These are phyloP conservation scores for Lymantria monacha DNA, from an alignment of 2,888 invertebrate genomes.

Conservation along the genomic window DNA sequence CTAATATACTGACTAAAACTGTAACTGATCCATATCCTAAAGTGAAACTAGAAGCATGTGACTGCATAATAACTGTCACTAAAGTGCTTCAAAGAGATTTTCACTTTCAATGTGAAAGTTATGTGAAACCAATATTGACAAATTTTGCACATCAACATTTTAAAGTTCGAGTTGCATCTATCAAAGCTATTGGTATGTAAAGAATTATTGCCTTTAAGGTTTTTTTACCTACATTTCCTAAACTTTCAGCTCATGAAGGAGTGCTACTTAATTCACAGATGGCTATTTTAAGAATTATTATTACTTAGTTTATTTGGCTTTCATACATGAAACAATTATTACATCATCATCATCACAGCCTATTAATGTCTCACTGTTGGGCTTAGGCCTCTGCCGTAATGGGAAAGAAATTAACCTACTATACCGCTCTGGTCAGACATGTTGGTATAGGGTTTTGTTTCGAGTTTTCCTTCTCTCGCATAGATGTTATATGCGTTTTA, in stretches of 20 bases:
- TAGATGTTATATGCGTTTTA: too few relatives aligned
- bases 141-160: slow-evolving; percentile 92
- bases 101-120: slow-evolving; percentile 87
- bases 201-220: too few relatives aligned
- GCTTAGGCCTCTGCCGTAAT: too few relatives aligned
- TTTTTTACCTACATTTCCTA: background rate
- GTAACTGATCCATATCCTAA: slow-evolving; percentile 90
- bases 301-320: too few relatives aligned
- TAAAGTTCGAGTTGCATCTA: slow-evolving; percentile 87
- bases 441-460: too few relatives aligned
- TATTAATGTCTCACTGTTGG: too few relatives aligned
- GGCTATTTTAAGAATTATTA: too few relatives aligned
- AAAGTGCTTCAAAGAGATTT: slow-evolving; percentile 85
- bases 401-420: too few relatives aligned
- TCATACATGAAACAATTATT: too few relatives aligned
- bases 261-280: background rate
- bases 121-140: slow-evolving; percentile 87
- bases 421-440: too few relatives aligned
- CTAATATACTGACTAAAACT: slow-evolving; percentile 87
- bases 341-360: too few relatives aligned
- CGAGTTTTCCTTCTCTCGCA: too few relatives aligned
- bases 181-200: slow-evolving; percentile 86
- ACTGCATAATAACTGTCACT: slow-evolving; percentile 85
- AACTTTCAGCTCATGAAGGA: background rate
- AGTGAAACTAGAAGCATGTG: slow-evolving; percentile 90